Evolutionary conservation across 2,888 invertebrate genomes (phyloP).

Genomic region (Erynnis tages): DNA sequence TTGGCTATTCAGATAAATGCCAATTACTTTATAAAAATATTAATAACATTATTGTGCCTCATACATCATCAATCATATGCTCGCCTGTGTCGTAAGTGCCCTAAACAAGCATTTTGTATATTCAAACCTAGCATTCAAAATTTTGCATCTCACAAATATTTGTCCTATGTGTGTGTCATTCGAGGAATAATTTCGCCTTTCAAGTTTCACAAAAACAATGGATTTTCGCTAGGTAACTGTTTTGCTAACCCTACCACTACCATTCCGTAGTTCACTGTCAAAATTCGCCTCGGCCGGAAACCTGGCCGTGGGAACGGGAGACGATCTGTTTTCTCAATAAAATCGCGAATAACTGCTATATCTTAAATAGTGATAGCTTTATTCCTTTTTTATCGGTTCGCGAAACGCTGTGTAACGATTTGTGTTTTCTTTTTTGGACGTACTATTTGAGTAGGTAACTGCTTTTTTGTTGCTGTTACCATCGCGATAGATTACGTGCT

Average conservation of each 20-base stretch:
- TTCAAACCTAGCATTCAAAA: too few species aligned
- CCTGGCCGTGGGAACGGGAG: constrained; percentile 70
- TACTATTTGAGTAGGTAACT: constrained; percentile 18
- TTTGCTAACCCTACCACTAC: constrained; percentile 60
- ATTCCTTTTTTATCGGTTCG: constrained; percentile 34
- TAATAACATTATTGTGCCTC: too few species aligned
- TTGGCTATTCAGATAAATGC: too few species aligned
- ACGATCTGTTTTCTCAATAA: constrained; percentile 75
- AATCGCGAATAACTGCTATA: constrained; percentile 58
- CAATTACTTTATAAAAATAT: too few species aligned
- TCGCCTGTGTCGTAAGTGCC: too few species aligned
- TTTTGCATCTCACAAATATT: too few species aligned
- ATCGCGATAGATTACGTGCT: too few species aligned
- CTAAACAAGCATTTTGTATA: too few species aligned
- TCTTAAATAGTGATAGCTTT: constrained; percentile 52
- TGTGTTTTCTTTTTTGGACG: constrained; percentile 14
- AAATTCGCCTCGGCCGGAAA: constrained; percentile 79
- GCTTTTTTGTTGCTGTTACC: constrained; percentile 12
- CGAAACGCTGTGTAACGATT: constrained; percentile 26
- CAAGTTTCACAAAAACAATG: neutral
- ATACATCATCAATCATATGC: too few species aligned
- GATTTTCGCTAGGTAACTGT: constrained; percentile 25
- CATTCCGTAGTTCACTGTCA: constrained; percentile 75
- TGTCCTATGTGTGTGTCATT: too few species aligned
- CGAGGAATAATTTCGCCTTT: too few species aligned